Percentiles rank a stretch among this genome's conserved stretches.
Evolutionary conservation across 1,140 invertebrate species (phyloP).

Genomic region (Atta cephalotes): DNA sequence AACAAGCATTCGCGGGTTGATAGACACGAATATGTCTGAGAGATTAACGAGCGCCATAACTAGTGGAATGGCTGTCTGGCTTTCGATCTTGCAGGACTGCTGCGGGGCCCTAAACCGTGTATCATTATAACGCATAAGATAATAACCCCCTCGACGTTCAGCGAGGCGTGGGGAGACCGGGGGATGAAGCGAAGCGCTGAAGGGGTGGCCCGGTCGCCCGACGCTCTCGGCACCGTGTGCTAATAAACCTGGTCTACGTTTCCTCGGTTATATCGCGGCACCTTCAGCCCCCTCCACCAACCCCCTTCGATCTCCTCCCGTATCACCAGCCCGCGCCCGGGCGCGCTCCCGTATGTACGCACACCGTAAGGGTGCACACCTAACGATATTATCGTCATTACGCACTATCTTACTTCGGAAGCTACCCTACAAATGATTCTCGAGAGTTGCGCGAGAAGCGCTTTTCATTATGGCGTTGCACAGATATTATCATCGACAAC

Average conservation of each 20-base stretch:
- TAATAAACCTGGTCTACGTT: constrained; percentile 82
- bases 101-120: constrained; percentile 75
- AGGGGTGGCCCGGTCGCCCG: constrained; percentile 61
- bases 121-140: constrained; percentile 82
- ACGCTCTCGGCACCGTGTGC: constrained; percentile 76
- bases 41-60: constrained; percentile 43
- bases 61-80: constrained; percentile 54
- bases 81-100: constrained; percentile 76
- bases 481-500: constrained; percentile 32
- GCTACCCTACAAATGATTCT: constrained; percentile 79
- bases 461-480: constrained; percentile 71
- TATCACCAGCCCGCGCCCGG: background rate
- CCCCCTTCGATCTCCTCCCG: background rate
- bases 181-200: constrained; percentile 75
- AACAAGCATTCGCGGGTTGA: background rate
- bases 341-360: constrained; percentile 67
- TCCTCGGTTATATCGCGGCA: constrained; percentile 80
- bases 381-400: constrained; percentile 84
- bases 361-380: constrained; percentile 69
- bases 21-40: constrained; percentile 25
- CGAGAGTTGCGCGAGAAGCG: constrained; percentile 70
- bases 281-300: constrained; percentile 58
- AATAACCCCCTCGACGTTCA: constrained; percentile 82
- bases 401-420: constrained; percentile 80
- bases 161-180: constrained; percentile 74